Base-by-base conservation (phyloP, 2,888 invertebrate genomes). In the Malthinus flaveolus region DNA sequence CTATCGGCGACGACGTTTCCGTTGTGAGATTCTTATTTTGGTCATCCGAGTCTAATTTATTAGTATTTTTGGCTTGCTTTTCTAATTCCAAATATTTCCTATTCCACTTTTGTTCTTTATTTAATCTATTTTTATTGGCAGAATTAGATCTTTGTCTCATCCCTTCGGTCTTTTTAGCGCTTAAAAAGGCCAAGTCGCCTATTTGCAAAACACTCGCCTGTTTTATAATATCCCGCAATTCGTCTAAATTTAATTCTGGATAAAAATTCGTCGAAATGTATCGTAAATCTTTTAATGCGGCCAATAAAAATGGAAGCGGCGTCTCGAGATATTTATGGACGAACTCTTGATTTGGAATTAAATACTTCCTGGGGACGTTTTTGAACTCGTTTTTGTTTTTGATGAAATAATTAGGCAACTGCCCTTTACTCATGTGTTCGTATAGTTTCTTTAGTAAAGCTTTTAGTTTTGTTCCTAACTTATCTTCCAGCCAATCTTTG, bases 331-430 rank as follows among this genome's bases (percentile, higher is more conserved):
- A 87, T 59, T 87, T 82, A 7, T 85, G 84, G 50, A 93, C 77
- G 49, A 83, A 83, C 66, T 85, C 83, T 72, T 90, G 89, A n/a
- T 88, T 80, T 56, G 83, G 81, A 15, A 85, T 75, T 1, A 91
- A 70, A 33, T 86, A 79, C 31, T 85, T 85, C 56, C 83, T 83
- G 0, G 89, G 87, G 58, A 89, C 85, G 66, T 85, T 86, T 73
- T 87, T 86, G 61, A 92, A 86, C 49, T 90, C 81, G 77, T 93
- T 92, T 64, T 87, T 87, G 48, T 82, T 82, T 35, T 68, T 66
- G 49, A 92, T 82, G 73, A 93, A 93, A 71, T 88, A 93, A 76
- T 91, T 89, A 1, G 83, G 83, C 51, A 92, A 79, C 39, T 82
- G 79, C 45, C 84, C 82, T 60, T 82, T 83, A 10, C 85, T 83